These are phyloP conservation scores for Tetramorium alpestre DNA, from an alignment of 1,140 invertebrate genomes.

Conservation along the genomic window DNA sequence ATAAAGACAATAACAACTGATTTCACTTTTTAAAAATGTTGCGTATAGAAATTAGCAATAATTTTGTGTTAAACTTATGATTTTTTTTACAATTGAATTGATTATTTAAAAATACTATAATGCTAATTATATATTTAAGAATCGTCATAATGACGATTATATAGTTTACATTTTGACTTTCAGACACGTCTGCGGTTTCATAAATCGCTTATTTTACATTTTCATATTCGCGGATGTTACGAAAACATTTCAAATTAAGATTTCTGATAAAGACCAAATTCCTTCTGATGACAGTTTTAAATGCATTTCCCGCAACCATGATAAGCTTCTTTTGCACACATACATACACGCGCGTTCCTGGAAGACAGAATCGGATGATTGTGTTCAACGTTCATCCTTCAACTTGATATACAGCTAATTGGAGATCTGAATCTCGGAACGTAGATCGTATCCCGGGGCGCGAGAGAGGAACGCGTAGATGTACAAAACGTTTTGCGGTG, in stretches of 20 bases:
- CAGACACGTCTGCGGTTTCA: not conserved
- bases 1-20: not conserved
- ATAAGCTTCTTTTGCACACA: slow-evolving; percentile 42
- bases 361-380: slow-evolving; percentile 47
- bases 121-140: not conserved
- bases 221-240: not conserved
- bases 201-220: not conserved
- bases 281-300: not conserved
- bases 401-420: slow-evolving; percentile 85
- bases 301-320: slow-evolving; percentile 4
- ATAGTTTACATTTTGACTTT: not conserved
- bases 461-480: slow-evolving; percentile 40
- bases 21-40: slow-evolving; percentile 14
- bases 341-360: not conserved
- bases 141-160: not conserved
- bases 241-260: not conserved
- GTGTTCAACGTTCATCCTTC: slow-evolving; percentile 51
- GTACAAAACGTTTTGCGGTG: slow-evolving; percentile 44
- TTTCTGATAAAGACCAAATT: not conserved
- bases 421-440: slow-evolving; percentile 83
- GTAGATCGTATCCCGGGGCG: slow-evolving; percentile 42
- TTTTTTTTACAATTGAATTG: not conserved
- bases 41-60: not conserved
- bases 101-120: not conserved
- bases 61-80: not conserved